These are phyloP conservation scores for Baryphthengus martii DNA, from an alignment of 2,113 vertebrate genomes.

Conservation along the genomic window DNA sequence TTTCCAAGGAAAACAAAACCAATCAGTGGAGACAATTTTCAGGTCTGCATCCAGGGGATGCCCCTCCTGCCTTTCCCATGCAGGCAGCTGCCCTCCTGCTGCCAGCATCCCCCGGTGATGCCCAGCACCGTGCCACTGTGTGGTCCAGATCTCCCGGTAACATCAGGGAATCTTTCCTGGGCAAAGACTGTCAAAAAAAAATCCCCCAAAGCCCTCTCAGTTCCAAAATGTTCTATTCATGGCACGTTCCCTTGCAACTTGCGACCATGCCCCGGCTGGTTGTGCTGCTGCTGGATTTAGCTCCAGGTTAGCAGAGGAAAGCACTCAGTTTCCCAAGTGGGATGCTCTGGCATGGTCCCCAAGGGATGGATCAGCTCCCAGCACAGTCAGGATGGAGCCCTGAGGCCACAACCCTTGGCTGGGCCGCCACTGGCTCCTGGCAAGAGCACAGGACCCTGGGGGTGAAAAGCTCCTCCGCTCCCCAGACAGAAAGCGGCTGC, in stretches of 20 bases:
- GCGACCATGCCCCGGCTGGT: not conserved
- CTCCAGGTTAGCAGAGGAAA: not conserved
- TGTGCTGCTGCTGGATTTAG: not conserved
- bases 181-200: not conserved
- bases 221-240: not conserved
- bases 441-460: not conserved
- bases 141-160: not conserved
- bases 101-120: not conserved
- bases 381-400: not conserved
- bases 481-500: not conserved
- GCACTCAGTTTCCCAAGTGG: rapidly evolving
- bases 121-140: not conserved
- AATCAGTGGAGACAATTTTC: not conserved
- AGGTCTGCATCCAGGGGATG: not conserved
- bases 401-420: rapidly evolving
- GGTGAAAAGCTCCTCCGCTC: not conserved
- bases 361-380: not conserved
- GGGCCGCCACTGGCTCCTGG: not conserved
- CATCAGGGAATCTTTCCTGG: not conserved
- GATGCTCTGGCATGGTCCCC: not conserved
- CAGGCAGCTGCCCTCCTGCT: not conserved
- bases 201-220: not conserved
- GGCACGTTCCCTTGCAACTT: too few species aligned
- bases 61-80: not conserved
- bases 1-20: not conserved